Evolutionary conservation across 2,888 invertebrate genomes (phyloP), one percentile per base, ranked within the genome.

Genomic region (Drosophila greeni): DNA sequence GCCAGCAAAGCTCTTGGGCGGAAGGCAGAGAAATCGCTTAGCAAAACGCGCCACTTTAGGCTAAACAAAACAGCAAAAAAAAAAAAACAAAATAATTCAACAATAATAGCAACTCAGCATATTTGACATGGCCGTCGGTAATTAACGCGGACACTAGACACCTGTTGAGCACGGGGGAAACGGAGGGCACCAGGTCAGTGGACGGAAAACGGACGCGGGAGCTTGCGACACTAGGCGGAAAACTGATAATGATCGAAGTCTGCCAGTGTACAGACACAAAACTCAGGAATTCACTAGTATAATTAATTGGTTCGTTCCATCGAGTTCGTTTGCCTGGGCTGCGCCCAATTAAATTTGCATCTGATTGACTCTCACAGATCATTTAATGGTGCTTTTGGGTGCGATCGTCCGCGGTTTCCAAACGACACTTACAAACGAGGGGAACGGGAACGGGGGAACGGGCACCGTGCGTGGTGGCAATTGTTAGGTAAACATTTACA

Each of bases 11-110:
- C 67, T 56, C 18, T 53, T 48, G 53, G 48, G 45, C 60, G 67
- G 65, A 60, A 60, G 59, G 31, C 54, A 40, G 36, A 65, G 24
- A 42, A 45, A 62, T 16, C 56, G 52, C 67, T 74, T 57, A 62
- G 69, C 68, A 52, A 78, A 82, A 73, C 80, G 82, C 75, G 80
- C 75, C 82, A 79, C 82, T 79, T 70, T 58, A 66, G 74, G 79
- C 69, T 51, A 66, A 67, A 64, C 16, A 16, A 26, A n/a, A n/a
- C n/a, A n/a, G n/a, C n/a, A n/a, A n/a, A n/a, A n/a, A n/a, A n/a
- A 42, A 24, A 36, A 57, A 20, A n/a, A 18, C 18, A 49, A 39
- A 48, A 49, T 23, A 66, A 31, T 51, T 4, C 33, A 48, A 42
- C 47, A 48, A 56, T 67, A 60, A 58, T 58, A 47, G 43, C 48